Base-by-base conservation (phyloP, 2,888 invertebrate genomes). In the Boloria selene region DNA sequence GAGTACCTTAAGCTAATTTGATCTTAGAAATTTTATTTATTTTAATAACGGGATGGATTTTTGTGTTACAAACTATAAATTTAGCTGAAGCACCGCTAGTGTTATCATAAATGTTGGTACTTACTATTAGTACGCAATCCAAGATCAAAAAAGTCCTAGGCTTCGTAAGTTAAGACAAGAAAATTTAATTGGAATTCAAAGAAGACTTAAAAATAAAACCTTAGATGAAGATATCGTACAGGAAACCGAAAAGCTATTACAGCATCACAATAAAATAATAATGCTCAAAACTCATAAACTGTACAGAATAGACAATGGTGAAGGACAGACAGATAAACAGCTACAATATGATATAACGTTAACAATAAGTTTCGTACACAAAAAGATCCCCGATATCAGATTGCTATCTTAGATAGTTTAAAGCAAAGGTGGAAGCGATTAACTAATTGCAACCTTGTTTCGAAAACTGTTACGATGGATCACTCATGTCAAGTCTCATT, bases 331-430 rank as follows among this genome's bases (percentile, higher is more conserved):
- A 71, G 72, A 65, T 72, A 66, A 75, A 76, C 72, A 70, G 73
- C 65, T 72, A 72, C 72, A 72, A 75, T 81, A 82, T 87, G 83
- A 87, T 86, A 87, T 87, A 85, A 86, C 82, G 73, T 76, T 65
- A 87, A 89, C 90, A 90, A 89, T 90, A 88, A 87, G 84, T 88
- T 87, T 87, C 78, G 82, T 86, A 82, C 79, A 88, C 87, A 87
- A 89, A 81, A 82, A 87, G 83, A 85, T 82, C 76, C 54, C 77
- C 81, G 85, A 86, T 89, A 87, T 79, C 72, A 80, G 88, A 88
- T 90, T 76, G 60, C 74, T 83, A 90, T 90, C 89, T 79, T 52
- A 31, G 26, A n/a, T 75, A 82, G 81, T 73, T 2, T 55, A 78
- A 84, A 74, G 73, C 14, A 71, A 0, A 62, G 69, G 74, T 26